phyloP scores from a whole-genome alignment of 2,888 invertebrate genomes.

The Tanytarsus gracilentus region DNA sequence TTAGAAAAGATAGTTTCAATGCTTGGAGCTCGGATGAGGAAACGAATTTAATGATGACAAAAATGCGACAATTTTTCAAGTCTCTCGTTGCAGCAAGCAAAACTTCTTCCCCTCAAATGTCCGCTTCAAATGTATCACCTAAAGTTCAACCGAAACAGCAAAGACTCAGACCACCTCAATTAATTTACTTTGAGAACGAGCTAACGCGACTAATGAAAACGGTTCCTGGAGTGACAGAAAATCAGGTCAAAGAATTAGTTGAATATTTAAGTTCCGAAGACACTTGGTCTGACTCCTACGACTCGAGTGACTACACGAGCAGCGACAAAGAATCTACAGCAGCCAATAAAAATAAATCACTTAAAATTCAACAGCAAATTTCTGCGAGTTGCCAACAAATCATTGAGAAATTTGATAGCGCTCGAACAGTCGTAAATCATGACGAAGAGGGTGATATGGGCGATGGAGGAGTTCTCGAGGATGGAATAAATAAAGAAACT shows the following conservation, averaged over 20 bases:
- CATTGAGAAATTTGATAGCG: slow-evolving; percentile 70
- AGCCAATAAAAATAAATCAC: slow-evolving; percentile 58
- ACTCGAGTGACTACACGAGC: slow-evolving; percentile 85
- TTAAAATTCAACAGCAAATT: slow-evolving; percentile 66
- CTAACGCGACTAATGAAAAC: slow-evolving; percentile 85
- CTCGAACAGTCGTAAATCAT: slow-evolving; percentile 35
- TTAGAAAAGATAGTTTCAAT: slow-evolving; percentile 82
- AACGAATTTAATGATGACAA: slow-evolving; percentile 90
- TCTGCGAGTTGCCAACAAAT: slow-evolving; percentile 83
- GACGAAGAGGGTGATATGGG: slow-evolving; percentile 50
- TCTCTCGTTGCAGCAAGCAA: slow-evolving; percentile 68
- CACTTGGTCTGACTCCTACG: slow-evolving; percentile 89
- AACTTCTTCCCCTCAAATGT: slow-evolving; percentile 43
- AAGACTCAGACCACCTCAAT: slow-evolving; percentile 70
- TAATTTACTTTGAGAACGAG: slow-evolving; percentile 84
- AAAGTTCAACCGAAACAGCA: slow-evolving; percentile 52
- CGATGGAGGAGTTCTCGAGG: slow-evolving; percentile 45
- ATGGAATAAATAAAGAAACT: slow-evolving; percentile 60
- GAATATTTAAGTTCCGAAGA: slow-evolving; percentile 88
- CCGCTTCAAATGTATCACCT: slow-evolving; percentile 36
- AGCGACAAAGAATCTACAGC: slow-evolving; percentile 69
- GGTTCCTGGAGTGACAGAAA: slow-evolving; percentile 82
- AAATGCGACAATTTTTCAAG: slow-evolving; percentile 87
- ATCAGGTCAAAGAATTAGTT: slow-evolving; percentile 83
- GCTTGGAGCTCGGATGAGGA: slow-evolving; percentile 93